A percentile compares a stretch with the other conserved stretches of the same genome.
These are phyloP conservation scores for Sturmia bella DNA, from an alignment of 2,888 invertebrate genomes.

Conservation along the genomic window DNA sequence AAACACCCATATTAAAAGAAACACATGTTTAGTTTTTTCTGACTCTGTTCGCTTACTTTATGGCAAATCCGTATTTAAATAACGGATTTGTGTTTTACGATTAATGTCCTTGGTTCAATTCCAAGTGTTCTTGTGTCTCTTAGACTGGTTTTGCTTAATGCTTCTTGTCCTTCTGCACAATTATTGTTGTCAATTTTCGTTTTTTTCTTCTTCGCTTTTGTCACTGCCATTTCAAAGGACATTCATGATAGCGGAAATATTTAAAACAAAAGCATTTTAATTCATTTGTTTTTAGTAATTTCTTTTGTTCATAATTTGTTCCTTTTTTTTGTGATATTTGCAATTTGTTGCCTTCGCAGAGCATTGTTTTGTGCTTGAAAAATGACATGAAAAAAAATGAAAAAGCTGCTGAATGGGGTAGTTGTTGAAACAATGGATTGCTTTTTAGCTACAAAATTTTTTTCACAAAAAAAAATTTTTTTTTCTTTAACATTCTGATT, in stretches of 20 bases:
- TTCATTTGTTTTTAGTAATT: constrained; percentile 59
- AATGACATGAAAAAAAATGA: background rate
- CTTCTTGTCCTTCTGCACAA: constrained; percentile 31
- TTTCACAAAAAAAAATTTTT: constrained; percentile 1
- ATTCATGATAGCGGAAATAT: constrained; percentile 66
- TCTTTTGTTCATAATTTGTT: constrained; percentile 46
- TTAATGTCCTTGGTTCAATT: background rate
- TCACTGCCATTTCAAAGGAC: constrained; percentile 51
- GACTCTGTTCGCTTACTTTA: too few relatives aligned
- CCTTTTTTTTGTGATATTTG: constrained; percentile 42
- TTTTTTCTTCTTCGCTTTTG: background rate
- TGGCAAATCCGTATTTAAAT: too few relatives aligned
- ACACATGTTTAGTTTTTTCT: too few relatives aligned
- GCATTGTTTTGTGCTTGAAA: constrained; percentile 25
- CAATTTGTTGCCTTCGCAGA: constrained; percentile 48
- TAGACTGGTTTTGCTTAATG: background rate
- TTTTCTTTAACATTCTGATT: constrained; percentile 1
- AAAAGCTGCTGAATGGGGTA: constrained; percentile 24
- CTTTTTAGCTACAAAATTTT: background rate
- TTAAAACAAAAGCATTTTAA: constrained; percentile 63
- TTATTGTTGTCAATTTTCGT: background rate
- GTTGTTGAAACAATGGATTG: constrained; percentile 40
- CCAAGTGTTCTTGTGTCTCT: constrained; percentile 10
- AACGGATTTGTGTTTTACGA: too few relatives aligned
- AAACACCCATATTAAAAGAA: too few relatives aligned